Evolutionary conservation across 1,140 invertebrate genomes (phyloP), one percentile per base, ranked within the genome.

Genomic region (Centruroides vittatus): DNA sequence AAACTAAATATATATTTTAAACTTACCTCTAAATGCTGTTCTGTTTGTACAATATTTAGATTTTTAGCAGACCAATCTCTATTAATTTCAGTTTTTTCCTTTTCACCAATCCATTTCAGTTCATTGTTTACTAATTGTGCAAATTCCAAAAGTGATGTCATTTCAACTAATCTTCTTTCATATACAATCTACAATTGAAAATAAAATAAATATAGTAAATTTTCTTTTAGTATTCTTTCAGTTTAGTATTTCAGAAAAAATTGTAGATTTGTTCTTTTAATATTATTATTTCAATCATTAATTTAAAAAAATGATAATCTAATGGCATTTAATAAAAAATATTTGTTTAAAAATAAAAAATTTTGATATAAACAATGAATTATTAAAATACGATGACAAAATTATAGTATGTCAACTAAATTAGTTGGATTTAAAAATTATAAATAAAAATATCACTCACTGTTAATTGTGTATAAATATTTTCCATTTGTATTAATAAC

Each of bases 21-120:
- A 61, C 10, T 10, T 65, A 65, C 64, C 50, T 65, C 64, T 49
- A 95, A 96, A 73, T 98, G 93, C 71, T 93, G 87, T 72, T 96
- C 90, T 64, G 97, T 83, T 65, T 89, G 86, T 35, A 84, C 82
- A 61, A 98, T 76, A 75, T 96, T 93, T 65, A 97, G 81, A 73
- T 89, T 87, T 62, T 90, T 91, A 67, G 93, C 90, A 59, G 89
- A 91, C 95, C 95, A 99, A 76, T 99, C 95, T 52, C 94, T 80
- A 5, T 86, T 84, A 13, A 96, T 80, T 78, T 98, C 94, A 58
- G 85, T 83, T 69, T 97, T 91, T 70, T 98, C 95, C 72, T 92
- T 92, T 71, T 95, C 89, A 70, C 88, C 93, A 12, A 99, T 81
- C 94, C 94, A 99, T 68, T 93, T 86, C 53, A 99, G 78, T 75